Base-by-base conservation (phyloP, 2,797 vertebrate genomes). In the Xenentodon cancila region DNA sequence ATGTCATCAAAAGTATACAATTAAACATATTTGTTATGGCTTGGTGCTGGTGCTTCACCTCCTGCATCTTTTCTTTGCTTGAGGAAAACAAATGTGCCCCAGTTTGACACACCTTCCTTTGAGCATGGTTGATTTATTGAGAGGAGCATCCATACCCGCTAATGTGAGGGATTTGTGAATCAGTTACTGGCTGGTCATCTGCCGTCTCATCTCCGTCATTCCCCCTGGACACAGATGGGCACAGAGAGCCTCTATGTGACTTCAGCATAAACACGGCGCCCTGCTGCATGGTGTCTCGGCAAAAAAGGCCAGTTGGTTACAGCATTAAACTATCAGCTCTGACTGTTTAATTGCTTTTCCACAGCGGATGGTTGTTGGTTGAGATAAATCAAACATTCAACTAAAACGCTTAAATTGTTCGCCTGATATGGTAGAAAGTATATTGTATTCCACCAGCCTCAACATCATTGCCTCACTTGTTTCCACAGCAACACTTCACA, bases 181-280 rank as follows among this genome's bases (percentile, higher is more conserved):
- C 68, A 61, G 64, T 45, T 75, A 55, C 59, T 74, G 56, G 48
- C 61, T 68, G 53, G 25, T 49, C 62, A 66, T 68, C 66, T 64
- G 43, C 44, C 32, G 37, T 71, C 70, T 75, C 59, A 49, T 70
- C 71, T 66, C 17, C 46, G 21, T 53, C 12, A 5, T 37, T 53
- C n/a, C 53, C 65, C 27, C 17, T n/a, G 22, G 62, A 32, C 46
- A 55, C 48, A 45, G 11, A 46, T 20, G 18, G 19, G 73, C 19
- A 54, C 53, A 80, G 3, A 68, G 46, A 71, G 5, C 13, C n/a
- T 20, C 7, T 7, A 25, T 5, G 27, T 21, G 2, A 59, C 61
- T 61, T 58, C 16, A 50, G 50, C 50, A 53, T 50, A 65, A 79
- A 80, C 66, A 68, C 51, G 59, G 68, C 61, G 64, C 19, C 53